Base-by-base conservation (phyloP, 2,888 invertebrate genomes). In the Epistrophe eligans region DNA sequence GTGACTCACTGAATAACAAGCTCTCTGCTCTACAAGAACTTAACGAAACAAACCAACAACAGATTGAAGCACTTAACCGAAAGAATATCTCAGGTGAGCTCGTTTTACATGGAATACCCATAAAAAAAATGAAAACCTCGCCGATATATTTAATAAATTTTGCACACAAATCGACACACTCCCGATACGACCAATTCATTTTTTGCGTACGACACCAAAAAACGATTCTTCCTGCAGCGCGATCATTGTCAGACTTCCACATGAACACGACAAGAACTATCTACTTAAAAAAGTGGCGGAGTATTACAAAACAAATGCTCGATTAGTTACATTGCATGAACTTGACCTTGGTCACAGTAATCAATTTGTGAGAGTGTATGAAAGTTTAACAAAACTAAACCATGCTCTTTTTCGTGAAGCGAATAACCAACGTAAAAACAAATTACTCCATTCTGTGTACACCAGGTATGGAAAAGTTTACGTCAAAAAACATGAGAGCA, bases 331-430 rank as follows among this genome's bases (percentile, higher is more conserved):
- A 32, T 13, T 66, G 10, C 13, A 48, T 43, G 24, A 66, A n/a
- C 64, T 66, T 32, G 48, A 32, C 0, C 9, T 58, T 58, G 7
- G 6, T 2, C 32, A 35, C 9, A 67, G 64, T 15, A 48, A 60
- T 38, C n/a, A 60, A 19, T 60, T 60, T 67, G 66, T 67, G 1
- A 45, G 35, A 48, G 66, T 66, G 13, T 28, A 50, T 35, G 50
- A 67, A 13, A 13, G 32, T 2, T 50, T 35, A 1, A 67, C 43
- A 1, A 35, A 67, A 50, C 17, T 15, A 57, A 64, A 45, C 19
- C 64, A 45, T 43, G 10, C 3, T 13, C 19, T 64, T 10, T 64
- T 64, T 24, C 15, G 64, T 1, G 40, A 45, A 15, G 64, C 64
- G 15, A 64, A 64, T 9, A 7, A 40, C 13, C 45, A 43, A 52